phyloP scores from a whole-genome alignment of 1,140 invertebrate genomes.

The Pseudomyrmex sp. region DNA sequence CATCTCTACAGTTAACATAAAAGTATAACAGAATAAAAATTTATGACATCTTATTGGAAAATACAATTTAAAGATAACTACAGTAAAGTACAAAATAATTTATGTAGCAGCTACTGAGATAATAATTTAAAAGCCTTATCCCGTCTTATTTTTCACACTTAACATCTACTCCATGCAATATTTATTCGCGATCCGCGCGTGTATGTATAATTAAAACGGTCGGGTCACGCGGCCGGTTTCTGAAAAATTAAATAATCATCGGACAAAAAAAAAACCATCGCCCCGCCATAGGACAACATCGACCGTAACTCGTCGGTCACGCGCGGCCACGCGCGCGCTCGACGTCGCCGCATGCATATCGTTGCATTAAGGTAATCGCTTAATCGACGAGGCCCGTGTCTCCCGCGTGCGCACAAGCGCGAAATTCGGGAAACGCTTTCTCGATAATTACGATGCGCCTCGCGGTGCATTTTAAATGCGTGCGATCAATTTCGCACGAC shows the following conservation, averaged over 20 bases:
- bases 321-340: constrained; percentile 24
- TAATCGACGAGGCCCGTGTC: constrained; percentile 42
- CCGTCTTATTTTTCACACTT: neutral
- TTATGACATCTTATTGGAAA: neutral
- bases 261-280: neutral
- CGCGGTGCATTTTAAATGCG: constrained; percentile 51
- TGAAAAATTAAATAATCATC: constrained; percentile 53
- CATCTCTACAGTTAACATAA: no score
- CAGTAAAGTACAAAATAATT: no score
- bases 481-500: constrained; percentile 46
- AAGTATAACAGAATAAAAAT: no score
- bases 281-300: neutral
- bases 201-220: constrained; percentile 37
- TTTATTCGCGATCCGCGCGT: neutral
- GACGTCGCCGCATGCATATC: constrained; percentile 48
- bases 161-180: neutral
- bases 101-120: neutral
- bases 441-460: constrained; percentile 52
- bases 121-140: neutral
- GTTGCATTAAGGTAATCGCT: constrained; percentile 57
- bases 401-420: constrained; percentile 37
- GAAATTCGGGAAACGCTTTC: constrained; percentile 56
- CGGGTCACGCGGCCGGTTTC: neutral
- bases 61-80: no score
- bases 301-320: constrained; percentile 44